A percentile compares a stretch with the other conserved stretches of the same genome.
Evolutionary conservation across 2,797 vertebrate genomes (phyloP).

Genomic region (Myotis planiceps): DNA sequence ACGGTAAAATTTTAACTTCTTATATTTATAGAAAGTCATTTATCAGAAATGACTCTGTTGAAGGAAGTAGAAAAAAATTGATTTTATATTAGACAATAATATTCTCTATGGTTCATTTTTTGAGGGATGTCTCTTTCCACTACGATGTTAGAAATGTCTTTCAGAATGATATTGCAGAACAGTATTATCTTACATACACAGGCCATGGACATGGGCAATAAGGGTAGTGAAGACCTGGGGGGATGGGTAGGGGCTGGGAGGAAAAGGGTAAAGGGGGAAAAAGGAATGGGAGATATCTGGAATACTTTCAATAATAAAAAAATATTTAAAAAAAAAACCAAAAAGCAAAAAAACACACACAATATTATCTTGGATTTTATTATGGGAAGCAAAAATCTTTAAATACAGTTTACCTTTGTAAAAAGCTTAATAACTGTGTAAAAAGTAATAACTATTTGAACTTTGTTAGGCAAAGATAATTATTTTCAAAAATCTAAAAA

Average conservation of each 20-base stretch:
- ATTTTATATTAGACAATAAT: constrained; percentile 5
- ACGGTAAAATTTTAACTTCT: not conserved
- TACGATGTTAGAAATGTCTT: constrained; percentile 31
- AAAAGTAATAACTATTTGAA: constrained; percentile 20
- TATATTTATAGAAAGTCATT: not conserved
- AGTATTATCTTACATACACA: not conserved
- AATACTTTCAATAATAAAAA: too few species aligned
- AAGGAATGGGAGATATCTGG: too few species aligned
- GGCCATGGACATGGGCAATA: too few species aligned
- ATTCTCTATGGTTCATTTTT: not conserved
- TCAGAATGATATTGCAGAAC: constrained; percentile 24
- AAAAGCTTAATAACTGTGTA: not conserved
- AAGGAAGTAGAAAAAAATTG: constrained; percentile 16
- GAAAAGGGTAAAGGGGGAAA: too few species aligned
- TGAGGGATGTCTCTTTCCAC: not conserved
- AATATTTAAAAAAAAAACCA: too few species aligned
- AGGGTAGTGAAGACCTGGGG: too few species aligned
- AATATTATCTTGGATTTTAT: constrained; percentile 37
- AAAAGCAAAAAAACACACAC: not conserved
- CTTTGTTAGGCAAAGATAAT: not conserved
- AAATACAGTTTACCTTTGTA: not conserved
- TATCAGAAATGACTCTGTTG: constrained; percentile 4
- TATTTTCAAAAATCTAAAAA: constrained; percentile 15
- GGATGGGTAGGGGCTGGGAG: too few species aligned
- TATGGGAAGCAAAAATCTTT: constrained; percentile 1